Percentiles rank a stretch among this genome's conserved stretches.
Evolutionary conservation across 2,113 vertebrate species (phyloP).

Genomic region (Willisornis vidua): DNA sequence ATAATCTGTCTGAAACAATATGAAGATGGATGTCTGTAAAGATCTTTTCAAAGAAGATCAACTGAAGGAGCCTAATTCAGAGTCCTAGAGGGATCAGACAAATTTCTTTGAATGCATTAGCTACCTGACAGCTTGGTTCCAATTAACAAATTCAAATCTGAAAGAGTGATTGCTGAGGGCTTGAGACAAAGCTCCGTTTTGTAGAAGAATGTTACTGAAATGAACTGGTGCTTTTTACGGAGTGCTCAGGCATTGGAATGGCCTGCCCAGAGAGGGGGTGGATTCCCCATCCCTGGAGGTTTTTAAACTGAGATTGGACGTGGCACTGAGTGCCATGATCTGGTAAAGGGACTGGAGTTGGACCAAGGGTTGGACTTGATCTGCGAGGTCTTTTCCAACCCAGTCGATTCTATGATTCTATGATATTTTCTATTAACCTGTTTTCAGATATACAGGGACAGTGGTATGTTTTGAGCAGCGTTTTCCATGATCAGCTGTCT

Average conservation of each 20-base stretch:
- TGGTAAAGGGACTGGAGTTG: too few species aligned
- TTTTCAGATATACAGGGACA: not conserved
- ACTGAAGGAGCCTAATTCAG: not conserved
- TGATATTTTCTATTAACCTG: not conserved
- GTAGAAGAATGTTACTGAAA: accelerated
- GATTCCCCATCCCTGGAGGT: too few species aligned
- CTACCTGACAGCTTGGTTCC: not conserved
- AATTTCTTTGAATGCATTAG: not conserved
- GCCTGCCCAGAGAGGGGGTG: too few species aligned
- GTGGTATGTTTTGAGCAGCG: not conserved
- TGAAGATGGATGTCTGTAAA: not conserved
- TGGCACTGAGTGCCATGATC: too few species aligned
- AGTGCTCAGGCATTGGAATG: too few species aligned
- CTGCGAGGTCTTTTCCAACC: too few species aligned
- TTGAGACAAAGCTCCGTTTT: not conserved
- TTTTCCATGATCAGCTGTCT: not conserved
- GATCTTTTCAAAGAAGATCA: not conserved
- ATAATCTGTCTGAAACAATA: not conserved
- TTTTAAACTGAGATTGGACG: too few species aligned
- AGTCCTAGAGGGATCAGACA: not conserved
- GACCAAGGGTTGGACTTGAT: too few species aligned
- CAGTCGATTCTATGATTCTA: too few species aligned
- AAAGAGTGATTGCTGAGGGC: not conserved
- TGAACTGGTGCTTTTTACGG: not conserved
- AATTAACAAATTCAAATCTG: not conserved